Base-by-base conservation (phyloP, 2,888 invertebrate species). In the Cephus sareptanus region DNA sequence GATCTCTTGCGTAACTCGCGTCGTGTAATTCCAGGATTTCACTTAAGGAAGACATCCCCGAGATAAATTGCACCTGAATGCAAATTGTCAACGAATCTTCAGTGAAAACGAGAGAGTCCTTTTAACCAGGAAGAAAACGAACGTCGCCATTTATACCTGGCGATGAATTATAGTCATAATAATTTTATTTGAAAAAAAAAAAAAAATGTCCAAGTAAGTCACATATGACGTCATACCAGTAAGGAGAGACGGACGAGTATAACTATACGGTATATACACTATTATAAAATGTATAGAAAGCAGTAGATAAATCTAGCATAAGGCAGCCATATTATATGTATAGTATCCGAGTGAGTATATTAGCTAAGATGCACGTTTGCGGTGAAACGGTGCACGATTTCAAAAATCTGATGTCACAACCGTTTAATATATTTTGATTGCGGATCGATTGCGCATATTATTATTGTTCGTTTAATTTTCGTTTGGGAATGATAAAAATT, bases 61-160 rank as follows among this genome's bases (percentile, higher is more conserved):
- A 87, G 85, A 87, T 86, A 88, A 87, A 88, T 87, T 82, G 85
- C 82, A 80, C 76, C 75, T 77, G 81, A 82, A 87, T 87, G 87
- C 85, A 87, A 87, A 87, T 87, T 82, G 71, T 83, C 81, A 77
- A 76, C 80, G 83, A 84, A 83, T 83, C 81, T 83, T 85, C 87
- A 86, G 23, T 23, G 56, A 56, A 56, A 56, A 56, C 23, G 56
- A 56, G 56, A 56, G 23, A 56, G 23, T 56, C 56, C 9, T 56
- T 23, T 56, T 56, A 56, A 23, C 56, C 23, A 56, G 56, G 56
- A 23, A 9, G 23, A 23, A 23, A 56, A 56, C 23, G 56, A 9
- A 23, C 9, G 23, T 15, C 56, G 23, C 6, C 6, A 9, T 23
- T 9, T 23, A 40, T 15, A 40, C 15, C 15, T 23, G 15, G 40